phyloP scores from a whole-genome alignment of 2,113 vertebrate genomes.

The Dasyprocta punctata region DNA sequence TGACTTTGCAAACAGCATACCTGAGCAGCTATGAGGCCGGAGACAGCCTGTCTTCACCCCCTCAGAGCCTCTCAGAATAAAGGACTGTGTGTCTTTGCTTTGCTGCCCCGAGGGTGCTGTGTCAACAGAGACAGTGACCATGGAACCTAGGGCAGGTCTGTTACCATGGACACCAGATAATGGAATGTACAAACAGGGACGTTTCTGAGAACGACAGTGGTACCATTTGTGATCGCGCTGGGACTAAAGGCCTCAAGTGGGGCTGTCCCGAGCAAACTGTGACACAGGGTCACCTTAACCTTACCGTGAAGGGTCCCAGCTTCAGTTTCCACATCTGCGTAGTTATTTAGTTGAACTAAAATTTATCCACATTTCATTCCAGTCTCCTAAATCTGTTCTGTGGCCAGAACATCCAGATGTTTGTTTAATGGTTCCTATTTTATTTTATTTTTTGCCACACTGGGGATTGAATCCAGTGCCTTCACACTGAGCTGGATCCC shows the following conservation, averaged over 20 bases:
- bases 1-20: not conserved
- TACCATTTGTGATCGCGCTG: not conserved
- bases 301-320: not conserved
- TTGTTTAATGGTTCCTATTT: not conserved
- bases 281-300: too few relatives aligned
- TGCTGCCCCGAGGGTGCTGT: not conserved
- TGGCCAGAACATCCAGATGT: not conserved
- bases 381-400: not conserved
- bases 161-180: constrained; percentile 41
- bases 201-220: constrained; percentile 19
- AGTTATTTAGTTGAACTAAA: not conserved
- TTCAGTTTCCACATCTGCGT: not conserved
- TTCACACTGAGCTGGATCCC: not conserved
- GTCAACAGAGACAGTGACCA: not conserved
- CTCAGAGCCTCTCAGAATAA: not conserved
- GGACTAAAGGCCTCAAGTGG: not conserved
- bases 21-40: rapidly evolving
- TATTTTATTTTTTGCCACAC: not conserved
- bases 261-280: not conserved
- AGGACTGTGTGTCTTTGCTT: not conserved
- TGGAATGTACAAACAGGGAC: not conserved
- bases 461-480: not conserved
- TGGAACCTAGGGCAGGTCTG: not conserved
- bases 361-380: not conserved
- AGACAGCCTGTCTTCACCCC: not conserved